Evolutionary conservation across 2,113 vertebrate species (phyloP).

Genomic region (Ariopsis seemanni): DNA sequence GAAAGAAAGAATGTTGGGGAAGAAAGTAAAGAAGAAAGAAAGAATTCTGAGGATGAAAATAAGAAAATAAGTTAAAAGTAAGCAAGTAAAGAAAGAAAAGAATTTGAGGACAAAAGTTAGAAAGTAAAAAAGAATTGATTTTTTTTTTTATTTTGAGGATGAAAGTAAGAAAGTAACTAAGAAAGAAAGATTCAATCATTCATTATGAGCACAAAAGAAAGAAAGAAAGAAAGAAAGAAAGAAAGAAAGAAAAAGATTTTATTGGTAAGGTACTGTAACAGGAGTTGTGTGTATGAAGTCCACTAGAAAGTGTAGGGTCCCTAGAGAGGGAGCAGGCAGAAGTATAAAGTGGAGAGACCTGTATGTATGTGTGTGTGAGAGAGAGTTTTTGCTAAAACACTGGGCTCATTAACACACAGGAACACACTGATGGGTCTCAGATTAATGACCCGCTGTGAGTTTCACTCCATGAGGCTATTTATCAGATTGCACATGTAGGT

Average conservation of each 20-base stretch:
- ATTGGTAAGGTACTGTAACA: not conserved
- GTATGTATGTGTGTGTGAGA: too few species aligned
- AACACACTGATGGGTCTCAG: conserved; percentile 82
- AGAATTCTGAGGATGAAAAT: too few species aligned
- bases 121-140: too few species aligned
- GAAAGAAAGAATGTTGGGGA: not conserved
- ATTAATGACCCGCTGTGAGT: conserved; percentile 89
- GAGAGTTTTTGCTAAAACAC: conserved; percentile 77
- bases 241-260: not conserved
- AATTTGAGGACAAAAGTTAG: too few species aligned
- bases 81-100: too few species aligned
- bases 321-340: conserved; percentile 8
- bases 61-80: too few species aligned
- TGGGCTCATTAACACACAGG: conserved; percentile 91
- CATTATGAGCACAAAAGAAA: not conserved
- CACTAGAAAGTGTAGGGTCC: conserved; percentile 28
- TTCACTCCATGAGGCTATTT: conserved; percentile 86
- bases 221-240: not conserved
- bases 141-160: too few species aligned
- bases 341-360: not conserved
- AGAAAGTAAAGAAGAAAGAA: too few species aligned
- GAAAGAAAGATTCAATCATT: not conserved
- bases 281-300: not conserved
- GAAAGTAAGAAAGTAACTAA: not conserved
- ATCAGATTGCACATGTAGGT: conserved; percentile 89